Base-by-base conservation (phyloP, 2,797 vertebrate species). In the Borostomias antarcticus region DNA sequence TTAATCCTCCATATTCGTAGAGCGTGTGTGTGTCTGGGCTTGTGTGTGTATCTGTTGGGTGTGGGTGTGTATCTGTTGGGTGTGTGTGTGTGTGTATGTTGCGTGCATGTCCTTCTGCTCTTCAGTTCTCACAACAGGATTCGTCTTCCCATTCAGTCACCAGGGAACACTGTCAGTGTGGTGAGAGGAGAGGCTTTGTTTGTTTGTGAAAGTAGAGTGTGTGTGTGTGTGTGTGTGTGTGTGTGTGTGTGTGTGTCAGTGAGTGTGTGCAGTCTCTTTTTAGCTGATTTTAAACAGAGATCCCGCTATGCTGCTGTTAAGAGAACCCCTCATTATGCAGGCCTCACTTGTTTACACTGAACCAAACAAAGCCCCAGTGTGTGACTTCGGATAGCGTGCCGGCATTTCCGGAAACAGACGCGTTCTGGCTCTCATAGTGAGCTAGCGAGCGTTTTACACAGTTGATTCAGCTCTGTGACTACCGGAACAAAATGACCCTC, bases 141-240 rank as follows among this genome's bases (percentile, higher is more conserved):
- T 85, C 77, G 70, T 64, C 17, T 56, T 63, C 58, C 45, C 33
- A 11, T 74, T 82, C 37, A 58, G 65, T 75, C 60, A 57, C 47
- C 30, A n/a, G 40, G 40, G 58, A 75, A 65, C 59, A 35, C 66
- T 82, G 74, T 73, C 69, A 64, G 77, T 75, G 71, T 69, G 47
- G 75, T 28, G 82, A 78, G 76, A 86, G 73, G 73, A 76, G 57
- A 3, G 69, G 17, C 67, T 81, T 84, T 81, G 77, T 81, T 81
- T 83, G 54, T 68, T 51, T 75, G 76, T 81, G 70, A 81, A 43
- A 82, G 73, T 78, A 78, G 82, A 86, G 72, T 72, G 80, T 69
- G 62, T 37, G 43, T n/a, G 15, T 32, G 40, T 37, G 64, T 52
- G 15, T 29, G 10, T 25, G 25, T 65, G 33, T 47, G 54, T 62